Base-by-base conservation (phyloP, 2,888 invertebrate genomes). In the Conus canariensis region DNA sequence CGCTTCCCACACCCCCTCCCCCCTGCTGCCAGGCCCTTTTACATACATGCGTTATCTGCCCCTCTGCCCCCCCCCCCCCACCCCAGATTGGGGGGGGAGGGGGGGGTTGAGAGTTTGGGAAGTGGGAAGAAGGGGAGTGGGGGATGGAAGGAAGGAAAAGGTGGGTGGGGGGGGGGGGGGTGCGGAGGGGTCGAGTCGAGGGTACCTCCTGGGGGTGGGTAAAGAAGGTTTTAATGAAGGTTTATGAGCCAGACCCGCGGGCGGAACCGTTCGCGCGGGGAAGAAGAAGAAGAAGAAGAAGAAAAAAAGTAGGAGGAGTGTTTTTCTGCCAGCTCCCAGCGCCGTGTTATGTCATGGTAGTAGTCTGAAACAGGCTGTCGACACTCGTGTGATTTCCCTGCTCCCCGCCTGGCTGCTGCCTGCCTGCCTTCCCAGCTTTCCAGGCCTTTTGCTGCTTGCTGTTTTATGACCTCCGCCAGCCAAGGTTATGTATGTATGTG, bases 171-270 rank as follows among this genome's bases (percentile, higher is more conserved):
- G 25, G 85, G 60, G 85, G 10, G 16, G 30, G 58, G 25, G 4
- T 8, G 86, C 25, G 86, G n/a, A 60, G 45, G 45, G 45, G 45
- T 45, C 45, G 45, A 45, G 45, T 45, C 45, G 45, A 45, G 86
- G 16, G 25, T 58, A 59, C 59, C 77, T 56, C 88, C 88, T 25
- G 67, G 58, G 88, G 88, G 6, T 12, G 12, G 88, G 19, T 67
- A 77, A 25, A 59, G 88, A 88, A 45, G 25, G 64, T 88, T 88
- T 88, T 88, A 88, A 88, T 77, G 88, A 88, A 88, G 77, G 25
- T 88, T 59, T 77, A 77, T 67, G 74, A 30, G 19, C 70, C 82
- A 56, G 82, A 12, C 16, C 82, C 9, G 22, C 58, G 19, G 5
- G 77, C 77, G 45, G n/a, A 74, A 74, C 74, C n/a, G 12, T 64